Percentiles rank a stretch among this genome's conserved stretches.
Conservation (phyloP, 37 sponge, comb jelly and placozoan species). For the Tethya wilhelma region DNA sequence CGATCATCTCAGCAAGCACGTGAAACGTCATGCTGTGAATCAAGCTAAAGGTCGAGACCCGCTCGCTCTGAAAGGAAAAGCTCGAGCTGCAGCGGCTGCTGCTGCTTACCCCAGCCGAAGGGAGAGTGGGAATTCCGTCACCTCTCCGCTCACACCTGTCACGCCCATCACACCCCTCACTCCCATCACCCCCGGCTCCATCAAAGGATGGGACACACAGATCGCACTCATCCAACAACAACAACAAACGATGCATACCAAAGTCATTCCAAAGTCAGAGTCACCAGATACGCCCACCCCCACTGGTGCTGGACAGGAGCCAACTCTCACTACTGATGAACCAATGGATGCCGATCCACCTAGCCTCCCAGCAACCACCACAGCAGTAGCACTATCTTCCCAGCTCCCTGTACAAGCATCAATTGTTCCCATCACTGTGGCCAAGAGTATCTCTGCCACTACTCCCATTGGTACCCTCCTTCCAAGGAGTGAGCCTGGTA, state of each 20-base stretch:
- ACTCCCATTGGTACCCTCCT: background rate
- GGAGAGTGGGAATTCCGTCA: background rate
- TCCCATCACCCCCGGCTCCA: background rate
- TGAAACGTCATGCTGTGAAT: constrained; percentile 87
- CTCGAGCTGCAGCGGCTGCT: constrained; percentile 23
- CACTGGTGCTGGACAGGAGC: background rate
- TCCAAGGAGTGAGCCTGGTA: constrained; percentile 8
- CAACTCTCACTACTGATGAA: background rate
- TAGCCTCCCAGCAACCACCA: background rate
- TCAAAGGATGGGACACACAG: constrained; percentile 17
- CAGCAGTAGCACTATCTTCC: background rate
- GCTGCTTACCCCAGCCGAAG: background rate
- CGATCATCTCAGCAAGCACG: constrained; percentile 97
- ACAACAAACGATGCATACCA: background rate
- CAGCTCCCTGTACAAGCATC: background rate
- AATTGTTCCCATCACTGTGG: background rate
- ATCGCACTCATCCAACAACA: background rate
- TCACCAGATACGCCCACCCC: background rate
- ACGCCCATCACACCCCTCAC: constrained; percentile 10
- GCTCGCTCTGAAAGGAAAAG: constrained; percentile 3
- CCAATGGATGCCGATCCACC: background rate
- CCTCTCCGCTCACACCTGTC: constrained; percentile 11
- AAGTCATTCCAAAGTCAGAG: constrained; percentile 14
- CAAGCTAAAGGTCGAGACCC: constrained; percentile 62
- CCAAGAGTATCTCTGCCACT: background rate